A percentile compares a stretch with the other conserved stretches of the same genome.
Evolutionary conservation across 2,888 invertebrate species (phyloP).

Genomic region (Troides oblongomaculatus): DNA sequence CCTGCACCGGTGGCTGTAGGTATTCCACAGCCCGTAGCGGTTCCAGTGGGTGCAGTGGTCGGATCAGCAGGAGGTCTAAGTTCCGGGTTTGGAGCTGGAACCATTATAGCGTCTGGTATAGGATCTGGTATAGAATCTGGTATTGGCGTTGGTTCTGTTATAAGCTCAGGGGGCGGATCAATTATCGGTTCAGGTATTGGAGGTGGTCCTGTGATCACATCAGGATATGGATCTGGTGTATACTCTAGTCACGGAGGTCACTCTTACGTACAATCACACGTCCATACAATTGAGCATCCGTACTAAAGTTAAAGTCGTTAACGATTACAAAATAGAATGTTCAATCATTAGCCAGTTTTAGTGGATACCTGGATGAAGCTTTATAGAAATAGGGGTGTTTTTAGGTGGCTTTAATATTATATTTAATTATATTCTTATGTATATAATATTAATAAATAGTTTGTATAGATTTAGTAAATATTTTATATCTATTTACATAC

Average conservation of each 20-base stretch:
- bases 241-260: slow-evolving; percentile 27
- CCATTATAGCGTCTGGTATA: slow-evolving; percentile 25
- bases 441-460: no score
- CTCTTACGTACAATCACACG: slow-evolving; percentile 40
- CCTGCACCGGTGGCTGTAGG: slow-evolving; percentile 64
- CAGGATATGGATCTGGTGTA: slow-evolving; percentile 9
- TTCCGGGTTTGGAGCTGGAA: slow-evolving; percentile 26
- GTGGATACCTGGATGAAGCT: slow-evolving; percentile 24
- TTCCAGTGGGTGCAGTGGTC: slow-evolving; percentile 40
- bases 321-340: slow-evolving; percentile 14
- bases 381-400: slow-evolving; percentile 26
- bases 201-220: slow-evolving; percentile 14
- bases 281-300: slow-evolving; percentile 44
- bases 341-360: slow-evolving; percentile 21
- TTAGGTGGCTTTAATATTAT: slow-evolving; percentile 23
- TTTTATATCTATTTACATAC: no score
- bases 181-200: slow-evolving; percentile 11
- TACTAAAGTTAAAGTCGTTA: slow-evolving; percentile 34
- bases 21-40: slow-evolving; percentile 58
- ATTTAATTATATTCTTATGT: no score
- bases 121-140: slow-evolving; percentile 11
- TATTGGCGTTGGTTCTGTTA: slow-evolving; percentile 12
- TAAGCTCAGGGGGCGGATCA: slow-evolving; percentile 16
- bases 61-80: slow-evolving; percentile 20
- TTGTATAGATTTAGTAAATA: no score